A percentile compares a stretch with the other conserved stretches of the same genome.
These are phyloP conservation scores for Lumbricus terrestris DNA, from an alignment of 2,888 invertebrate species.

Conservation along the genomic window DNA sequence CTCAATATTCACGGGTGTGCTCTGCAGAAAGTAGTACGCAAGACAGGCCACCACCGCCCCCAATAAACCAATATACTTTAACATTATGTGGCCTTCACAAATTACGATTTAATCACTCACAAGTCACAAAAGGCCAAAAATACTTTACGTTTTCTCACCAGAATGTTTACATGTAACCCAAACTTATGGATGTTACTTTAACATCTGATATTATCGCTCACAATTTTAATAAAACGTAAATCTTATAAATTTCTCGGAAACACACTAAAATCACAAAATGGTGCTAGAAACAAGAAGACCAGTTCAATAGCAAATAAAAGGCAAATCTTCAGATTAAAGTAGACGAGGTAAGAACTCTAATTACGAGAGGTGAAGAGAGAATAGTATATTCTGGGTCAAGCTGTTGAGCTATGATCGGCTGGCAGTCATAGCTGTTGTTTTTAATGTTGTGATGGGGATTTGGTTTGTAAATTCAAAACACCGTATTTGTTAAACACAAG, in stretches of 20 bases:
- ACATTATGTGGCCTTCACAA: neutral
- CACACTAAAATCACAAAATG: too few relatives aligned
- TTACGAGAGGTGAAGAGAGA: too few relatives aligned
- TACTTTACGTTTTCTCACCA: neutral
- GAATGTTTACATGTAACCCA: neutral
- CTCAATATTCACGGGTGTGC: neutral
- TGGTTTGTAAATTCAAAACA: neutral
- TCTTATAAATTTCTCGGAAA: too few relatives aligned
- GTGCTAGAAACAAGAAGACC: too few relatives aligned
- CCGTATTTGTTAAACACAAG: neutral
- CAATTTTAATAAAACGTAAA: too few relatives aligned
- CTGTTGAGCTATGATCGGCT: too few relatives aligned
- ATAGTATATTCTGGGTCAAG: too few relatives aligned
- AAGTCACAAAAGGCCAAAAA: neutral
- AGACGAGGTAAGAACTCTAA: too few relatives aligned
- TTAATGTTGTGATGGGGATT: neutral
- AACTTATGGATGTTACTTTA: neutral
- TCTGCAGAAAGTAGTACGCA: constrained; percentile 3
- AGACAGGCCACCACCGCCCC: neutral
- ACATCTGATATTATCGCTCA: neutral
- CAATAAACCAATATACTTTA: neutral
- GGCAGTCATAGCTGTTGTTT: neutral
- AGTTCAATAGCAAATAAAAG: too few relatives aligned
- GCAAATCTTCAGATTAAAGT: too few relatives aligned
- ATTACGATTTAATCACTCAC: neutral